Base-by-base conservation (phyloP, 2,113 vertebrate genomes). In the Syngnathus floridae region DNA sequence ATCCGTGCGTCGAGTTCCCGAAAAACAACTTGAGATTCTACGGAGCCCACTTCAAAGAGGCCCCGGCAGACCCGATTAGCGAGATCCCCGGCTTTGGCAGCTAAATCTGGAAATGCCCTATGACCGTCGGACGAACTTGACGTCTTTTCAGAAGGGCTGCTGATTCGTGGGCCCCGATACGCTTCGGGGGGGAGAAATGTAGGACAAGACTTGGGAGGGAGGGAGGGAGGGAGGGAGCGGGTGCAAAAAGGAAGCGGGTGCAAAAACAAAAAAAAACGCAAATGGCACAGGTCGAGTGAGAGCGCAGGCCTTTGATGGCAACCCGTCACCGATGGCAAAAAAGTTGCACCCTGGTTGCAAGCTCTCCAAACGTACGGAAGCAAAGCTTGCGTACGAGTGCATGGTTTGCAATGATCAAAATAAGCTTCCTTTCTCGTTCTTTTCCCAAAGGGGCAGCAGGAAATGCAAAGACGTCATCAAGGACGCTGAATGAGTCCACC, bases 401-500 rank as follows among this genome's bases (percentile, higher is more conserved):
- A 80, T 66, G 70, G 75, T 79, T 83, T 52, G 83, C 78, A 88
- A 88, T 88, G 88, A 90, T 84, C 41, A 65, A 73, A 38, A 38
- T 38, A 11, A 10, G 3, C 3, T 9, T 11, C 6, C 40, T 11
- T 10, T 2, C 40, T 11, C 7, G 11, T 11, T 11, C 40, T 41
- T 8, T 11, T 11, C 40, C 73, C 64, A 81, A 72, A 63, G 78
- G 77, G 82, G 80, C 74, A 74, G 72, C 71, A 75, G 77, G 81
- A 85, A 87, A 83, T 78, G 82, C 67, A 64, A 77, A 83, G 74
- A 80, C 85, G 82, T 84, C 75, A 75, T 84, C 75, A 75, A 81
- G 80, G 74, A 75, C 86, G 79, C 89, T 89, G 82, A 91, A 91
- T 87, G 87, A 87, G 78, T 76, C 76, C 77, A 83, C 83, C 85